Evolutionary conservation across 1,140 invertebrate genomes (phyloP).

Genomic region (Drosophila funebris): DNA sequence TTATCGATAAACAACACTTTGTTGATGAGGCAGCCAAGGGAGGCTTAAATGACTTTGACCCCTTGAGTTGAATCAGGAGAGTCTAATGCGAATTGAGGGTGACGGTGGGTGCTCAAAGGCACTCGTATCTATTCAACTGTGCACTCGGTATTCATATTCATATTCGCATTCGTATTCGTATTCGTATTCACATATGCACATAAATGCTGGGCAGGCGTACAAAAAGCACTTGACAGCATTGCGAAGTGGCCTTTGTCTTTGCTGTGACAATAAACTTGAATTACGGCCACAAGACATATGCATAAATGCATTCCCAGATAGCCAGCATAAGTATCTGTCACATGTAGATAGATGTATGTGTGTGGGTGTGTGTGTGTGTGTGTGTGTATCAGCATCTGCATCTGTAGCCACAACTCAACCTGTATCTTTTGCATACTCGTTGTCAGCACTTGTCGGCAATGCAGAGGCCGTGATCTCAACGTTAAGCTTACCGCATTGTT

Average conservation of each 20-base stretch:
- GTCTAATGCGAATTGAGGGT: no score
- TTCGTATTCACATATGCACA: not conserved
- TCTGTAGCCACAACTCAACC: not conserved
- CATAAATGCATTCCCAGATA: conserved; percentile 25
- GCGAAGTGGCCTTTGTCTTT: conserved; percentile 49
- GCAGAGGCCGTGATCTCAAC: conserved; percentile 32
- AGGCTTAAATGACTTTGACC: no score
- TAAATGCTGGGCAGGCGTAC: not conserved
- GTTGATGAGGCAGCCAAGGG: no score
- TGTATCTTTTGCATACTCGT: conserved; percentile 3
- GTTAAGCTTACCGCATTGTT: conserved; percentile 42
- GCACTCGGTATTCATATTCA: not conserved
- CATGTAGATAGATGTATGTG: not conserved
- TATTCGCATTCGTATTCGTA: not conserved
- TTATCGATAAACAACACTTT: no score
- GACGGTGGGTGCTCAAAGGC: no score
- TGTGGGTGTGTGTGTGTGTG: not conserved
- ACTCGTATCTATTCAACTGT: not conserved
- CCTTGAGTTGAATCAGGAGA: no score
- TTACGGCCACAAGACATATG: conserved; percentile 53
- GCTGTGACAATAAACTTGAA: conserved; percentile 73
- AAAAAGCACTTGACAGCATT: conserved; percentile 25
- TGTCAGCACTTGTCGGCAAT: conserved; percentile 26
- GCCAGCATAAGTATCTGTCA: conserved; percentile 7
- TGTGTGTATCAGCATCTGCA: not conserved